Base-by-base conservation (phyloP, 2,797 vertebrate genomes). In the Gila robusta region DNA sequence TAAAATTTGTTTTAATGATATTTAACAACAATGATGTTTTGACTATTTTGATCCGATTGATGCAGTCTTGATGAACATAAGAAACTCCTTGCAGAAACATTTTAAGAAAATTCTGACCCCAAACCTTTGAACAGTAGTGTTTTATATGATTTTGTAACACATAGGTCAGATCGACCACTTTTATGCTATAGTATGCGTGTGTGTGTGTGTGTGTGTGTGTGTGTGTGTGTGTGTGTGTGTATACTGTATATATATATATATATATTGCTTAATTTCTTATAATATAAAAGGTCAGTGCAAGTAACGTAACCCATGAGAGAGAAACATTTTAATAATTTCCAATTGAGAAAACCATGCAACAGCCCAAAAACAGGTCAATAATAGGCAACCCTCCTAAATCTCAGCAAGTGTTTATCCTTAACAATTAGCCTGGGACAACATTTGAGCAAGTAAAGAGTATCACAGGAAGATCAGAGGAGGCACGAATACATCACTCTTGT, bases 401-500 rank as follows among this genome's bases (percentile, higher is more conserved):
- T 79, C 79, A 87, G 84, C 88, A 91, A 91, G 79, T 86, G 73
- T 90, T 86, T 79, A 90, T 93, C 88, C 89, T 92, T 88, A 41
- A 28, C 88, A 90, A 92, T 94, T 88, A 88, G 79, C 93, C 7
- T 85, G 93, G 94, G 94, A 94, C 83, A 91, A 94, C 83, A 90
- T 95, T 95, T 94, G 91, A 91, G 90, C 91, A 93, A 93, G 91
- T 88, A 93, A 91, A 94, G 91, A 87, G 87, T 87, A 82, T 59
- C 10, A 88, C 91, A 90, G 76, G 89, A 91, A 92, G 89, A 92
- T 93, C 90, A 93, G 92, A 94, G 89, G 89, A 91, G 90, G 88
- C 88, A 89, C 91, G 93, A 94, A 95, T 95, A 92, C 92, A 93
- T 94, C 89, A 87, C 86, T 89, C 93, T 94, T 91, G 92, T 73